phyloP scores from a whole-genome alignment of 2,888 invertebrate genomes.

The Meloe dianella region DNA sequence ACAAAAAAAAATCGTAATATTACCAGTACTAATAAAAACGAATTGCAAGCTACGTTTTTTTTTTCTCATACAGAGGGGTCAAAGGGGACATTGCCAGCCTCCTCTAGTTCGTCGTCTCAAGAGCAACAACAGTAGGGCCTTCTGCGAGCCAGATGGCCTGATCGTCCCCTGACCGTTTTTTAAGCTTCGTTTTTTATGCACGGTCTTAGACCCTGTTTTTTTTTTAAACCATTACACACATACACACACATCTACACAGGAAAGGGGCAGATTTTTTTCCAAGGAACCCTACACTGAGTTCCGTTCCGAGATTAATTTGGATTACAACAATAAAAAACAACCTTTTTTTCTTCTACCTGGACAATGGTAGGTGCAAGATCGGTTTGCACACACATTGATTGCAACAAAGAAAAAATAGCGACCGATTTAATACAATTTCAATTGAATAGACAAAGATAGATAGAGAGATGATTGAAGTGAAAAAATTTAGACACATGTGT shows the following conservation, averaged over 20 bases:
- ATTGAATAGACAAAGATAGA: constrained; percentile 33
- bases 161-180: constrained; percentile 59
- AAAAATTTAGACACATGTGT: constrained; percentile 55
- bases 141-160: constrained; percentile 56
- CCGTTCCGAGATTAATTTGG: constrained; percentile 60
- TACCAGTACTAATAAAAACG: constrained; percentile 26
- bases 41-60: constrained; percentile 42
- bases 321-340: constrained; percentile 48
- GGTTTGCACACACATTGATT: constrained; percentile 54
- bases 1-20: constrained; percentile 21
- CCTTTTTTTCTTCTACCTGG: constrained; percentile 54
- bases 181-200: constrained; percentile 59
- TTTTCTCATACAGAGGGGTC: constrained; percentile 53
- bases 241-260: constrained; percentile 40
- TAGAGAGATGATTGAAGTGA: constrained; percentile 39
- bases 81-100: constrained; percentile 52
- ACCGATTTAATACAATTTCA: constrained; percentile 19
- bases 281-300: constrained; percentile 60
- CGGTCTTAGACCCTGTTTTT: constrained; percentile 51
- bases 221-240: constrained; percentile 46
- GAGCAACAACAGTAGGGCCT: constrained; percentile 48
- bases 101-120: constrained; percentile 50
- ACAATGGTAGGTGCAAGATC: constrained; percentile 57
- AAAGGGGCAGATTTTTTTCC: constrained; percentile 60
- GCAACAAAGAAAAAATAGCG: constrained; percentile 38